Conservation (phyloP, 2,797 vertebrate species). For the Cynopterus sphinx region DNA sequence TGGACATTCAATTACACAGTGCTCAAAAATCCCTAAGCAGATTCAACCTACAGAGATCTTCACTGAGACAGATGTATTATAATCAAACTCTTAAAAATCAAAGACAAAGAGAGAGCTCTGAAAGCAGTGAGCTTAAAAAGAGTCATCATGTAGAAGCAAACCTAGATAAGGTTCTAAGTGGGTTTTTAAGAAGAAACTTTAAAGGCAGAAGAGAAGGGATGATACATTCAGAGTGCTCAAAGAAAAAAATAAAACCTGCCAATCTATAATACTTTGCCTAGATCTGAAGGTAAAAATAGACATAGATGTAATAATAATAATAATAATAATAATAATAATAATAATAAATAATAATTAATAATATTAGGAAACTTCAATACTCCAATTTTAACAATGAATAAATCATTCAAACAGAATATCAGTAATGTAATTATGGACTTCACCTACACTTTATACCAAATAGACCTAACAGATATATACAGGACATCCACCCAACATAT, state of each 20-base stretch:
- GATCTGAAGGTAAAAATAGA: background rate
- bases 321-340: no score
- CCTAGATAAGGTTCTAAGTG: background rate
- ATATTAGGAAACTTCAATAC: background rate
- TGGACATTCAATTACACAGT: background rate
- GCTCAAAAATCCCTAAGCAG: background rate
- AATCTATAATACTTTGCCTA: background rate
- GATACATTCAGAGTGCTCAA: background rate
- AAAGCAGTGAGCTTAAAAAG: background rate
- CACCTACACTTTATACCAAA: background rate
- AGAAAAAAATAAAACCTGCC: background rate
- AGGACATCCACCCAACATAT: background rate
- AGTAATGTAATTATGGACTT: background rate
- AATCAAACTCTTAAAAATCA: background rate
- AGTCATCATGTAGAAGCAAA: background rate
- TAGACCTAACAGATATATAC: background rate
- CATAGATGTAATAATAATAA: background rate
- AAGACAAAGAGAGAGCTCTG: background rate
- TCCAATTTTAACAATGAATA: background rate
- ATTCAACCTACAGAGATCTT: background rate
- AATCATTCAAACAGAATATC: background rate
- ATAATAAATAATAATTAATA: background rate
- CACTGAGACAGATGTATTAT: background rate
- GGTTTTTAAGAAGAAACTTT: background rate
- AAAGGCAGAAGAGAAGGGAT: background rate